phyloP scores from a whole-genome alignment of 2,797 vertebrate genomes.

The Tamandua tetradactyla region DNA sequence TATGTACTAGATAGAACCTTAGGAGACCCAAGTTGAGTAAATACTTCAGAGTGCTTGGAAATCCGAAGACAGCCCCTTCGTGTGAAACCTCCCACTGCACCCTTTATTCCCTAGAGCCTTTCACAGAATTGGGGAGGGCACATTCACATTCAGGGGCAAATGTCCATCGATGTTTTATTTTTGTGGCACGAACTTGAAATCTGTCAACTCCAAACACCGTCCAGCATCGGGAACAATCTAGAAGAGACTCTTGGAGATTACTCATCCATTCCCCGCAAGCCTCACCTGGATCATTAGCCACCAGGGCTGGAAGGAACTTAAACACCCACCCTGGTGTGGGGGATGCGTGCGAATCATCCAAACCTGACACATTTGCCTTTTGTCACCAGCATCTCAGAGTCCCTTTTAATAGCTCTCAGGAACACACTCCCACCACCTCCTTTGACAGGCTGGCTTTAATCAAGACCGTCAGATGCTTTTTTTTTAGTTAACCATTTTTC shows the following conservation, averaged over 20 bases:
- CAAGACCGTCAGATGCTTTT: neutral
- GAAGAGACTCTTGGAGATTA: neutral
- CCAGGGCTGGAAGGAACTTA: neutral
- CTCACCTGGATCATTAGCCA: neutral
- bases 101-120: neutral
- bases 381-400: neutral
- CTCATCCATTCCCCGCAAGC: neutral
- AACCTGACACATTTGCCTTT: neutral
- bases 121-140: neutral
- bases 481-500: slow-evolving; percentile 12
- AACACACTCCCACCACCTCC: neutral
- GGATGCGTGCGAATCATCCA: neutral
- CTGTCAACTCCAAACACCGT: neutral
- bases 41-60: neutral
- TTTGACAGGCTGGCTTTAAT: slow-evolving; percentile 44
- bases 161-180: neutral
- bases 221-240: neutral
- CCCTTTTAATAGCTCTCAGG: neutral
- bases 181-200: neutral
- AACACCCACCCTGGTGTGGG: neutral
- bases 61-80: neutral
- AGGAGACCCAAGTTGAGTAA: neutral
- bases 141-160: neutral
- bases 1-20: neutral
- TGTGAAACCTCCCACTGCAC: neutral